Percentiles rank a stretch among this genome's conserved stretches.
Conservation (phyloP, 2,113 vertebrate species). For the Apus apus region DNA sequence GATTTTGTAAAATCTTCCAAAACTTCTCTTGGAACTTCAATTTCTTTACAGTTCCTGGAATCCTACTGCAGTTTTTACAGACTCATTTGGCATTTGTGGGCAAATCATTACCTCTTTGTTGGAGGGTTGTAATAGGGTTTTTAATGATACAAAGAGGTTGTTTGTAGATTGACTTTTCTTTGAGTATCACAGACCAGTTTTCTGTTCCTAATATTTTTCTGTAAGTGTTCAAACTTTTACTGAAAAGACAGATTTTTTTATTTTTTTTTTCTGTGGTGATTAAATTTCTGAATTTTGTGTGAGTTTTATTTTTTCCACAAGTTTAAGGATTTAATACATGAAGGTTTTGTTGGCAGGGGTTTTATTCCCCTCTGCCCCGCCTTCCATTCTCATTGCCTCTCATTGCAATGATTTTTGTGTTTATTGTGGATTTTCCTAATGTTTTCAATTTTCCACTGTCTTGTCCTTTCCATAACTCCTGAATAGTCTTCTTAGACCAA, state of each 20-base stretch:
- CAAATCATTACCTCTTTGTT: background rate
- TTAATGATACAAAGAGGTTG: background rate
- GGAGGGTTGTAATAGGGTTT: background rate
- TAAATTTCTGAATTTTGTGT: background rate
- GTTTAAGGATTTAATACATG: background rate
- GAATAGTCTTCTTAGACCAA: rapidly evolving
- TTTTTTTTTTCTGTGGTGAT: background rate
- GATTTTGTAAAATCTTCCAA: background rate
- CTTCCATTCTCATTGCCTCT: background rate
- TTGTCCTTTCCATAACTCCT: background rate
- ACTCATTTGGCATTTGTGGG: background rate
- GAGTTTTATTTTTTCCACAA: background rate
- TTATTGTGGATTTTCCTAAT: background rate
- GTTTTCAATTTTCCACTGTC: background rate
- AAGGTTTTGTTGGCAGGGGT: background rate
- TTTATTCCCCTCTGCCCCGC: background rate
- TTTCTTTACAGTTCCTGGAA: background rate
- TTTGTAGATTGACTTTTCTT: background rate
- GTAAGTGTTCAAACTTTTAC: background rate
- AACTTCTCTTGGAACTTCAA: background rate
- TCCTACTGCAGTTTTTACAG: background rate
- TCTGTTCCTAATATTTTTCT: background rate
- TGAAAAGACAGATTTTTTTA: background rate
- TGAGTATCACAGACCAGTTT: background rate
- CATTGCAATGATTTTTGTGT: background rate